Evolutionary conservation across 1,140 invertebrate genomes (phyloP).

Genomic region (Oncopodura yosiiana): DNA sequence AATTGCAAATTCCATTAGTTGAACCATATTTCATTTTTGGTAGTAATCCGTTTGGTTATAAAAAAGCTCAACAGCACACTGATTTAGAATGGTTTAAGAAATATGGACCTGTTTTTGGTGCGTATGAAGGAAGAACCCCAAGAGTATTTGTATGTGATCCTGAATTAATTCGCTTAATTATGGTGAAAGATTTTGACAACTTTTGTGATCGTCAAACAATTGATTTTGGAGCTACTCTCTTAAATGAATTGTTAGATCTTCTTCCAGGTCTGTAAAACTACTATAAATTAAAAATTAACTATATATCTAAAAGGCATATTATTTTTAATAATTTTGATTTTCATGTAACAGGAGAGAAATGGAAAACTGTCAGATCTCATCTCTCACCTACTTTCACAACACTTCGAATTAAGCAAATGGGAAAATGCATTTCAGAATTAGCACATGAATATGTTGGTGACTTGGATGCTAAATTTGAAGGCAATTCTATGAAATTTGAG

Average conservation of each 20-base stretch:
- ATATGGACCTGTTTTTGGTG: conserved; percentile 6
- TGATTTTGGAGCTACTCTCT: conserved; percentile 21
- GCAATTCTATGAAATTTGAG: conserved; percentile 5
- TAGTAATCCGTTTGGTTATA: conserved; percentile 4
- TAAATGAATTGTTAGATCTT: conserved; percentile 31
- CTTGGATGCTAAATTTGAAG: too few species aligned
- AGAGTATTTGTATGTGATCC: conserved; percentile 43
- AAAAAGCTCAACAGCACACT: not conserved
- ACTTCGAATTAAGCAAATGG: conserved; percentile 3
- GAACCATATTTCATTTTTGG: conserved; percentile 8
- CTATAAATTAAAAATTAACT: not conserved
- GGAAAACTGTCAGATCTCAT: conserved; percentile 2
- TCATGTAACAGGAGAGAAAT: conserved; percentile 40
- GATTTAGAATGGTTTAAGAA: conserved; percentile 4
- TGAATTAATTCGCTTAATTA: conserved; percentile 42
- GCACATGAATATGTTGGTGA: too few species aligned
- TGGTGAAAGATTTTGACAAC: conserved; percentile 44
- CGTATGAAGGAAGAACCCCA: conserved; percentile 36
- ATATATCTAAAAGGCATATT: not conserved
- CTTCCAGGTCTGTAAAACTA: conserved; percentile 14
- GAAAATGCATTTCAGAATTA: too few species aligned
- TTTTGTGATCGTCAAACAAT: conserved; percentile 42
- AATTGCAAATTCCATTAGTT: conserved; percentile 11
- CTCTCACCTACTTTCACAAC: not conserved
- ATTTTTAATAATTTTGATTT: conserved; percentile 3